These are phyloP conservation scores for Acanthosepion pharaonis DNA, from an alignment of 2,888 invertebrate genomes.

Conservation along the genomic window DNA sequence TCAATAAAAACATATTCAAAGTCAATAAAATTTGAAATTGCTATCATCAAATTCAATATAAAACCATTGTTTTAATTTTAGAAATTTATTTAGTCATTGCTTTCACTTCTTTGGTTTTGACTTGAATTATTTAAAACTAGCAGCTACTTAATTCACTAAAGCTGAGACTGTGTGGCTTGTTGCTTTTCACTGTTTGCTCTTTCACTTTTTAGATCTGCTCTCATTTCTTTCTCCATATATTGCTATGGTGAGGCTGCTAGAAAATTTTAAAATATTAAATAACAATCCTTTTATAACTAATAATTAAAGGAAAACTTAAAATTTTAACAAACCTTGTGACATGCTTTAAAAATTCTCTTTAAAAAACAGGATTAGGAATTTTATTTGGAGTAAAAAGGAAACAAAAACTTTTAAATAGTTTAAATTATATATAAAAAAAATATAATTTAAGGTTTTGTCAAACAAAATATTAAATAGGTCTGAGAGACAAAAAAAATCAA, in stretches of 20 bases:
- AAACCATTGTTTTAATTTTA: background rate
- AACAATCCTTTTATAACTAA: background rate
- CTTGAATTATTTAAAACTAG: background rate
- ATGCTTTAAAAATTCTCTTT: background rate
- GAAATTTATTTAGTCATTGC: background rate
- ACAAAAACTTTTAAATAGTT: background rate
- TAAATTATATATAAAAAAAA: background rate
- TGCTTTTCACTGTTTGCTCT: background rate
- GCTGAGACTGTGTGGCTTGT: background rate
- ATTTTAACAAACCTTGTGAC: background rate
- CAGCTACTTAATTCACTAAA: background rate
- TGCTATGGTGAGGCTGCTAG: background rate
- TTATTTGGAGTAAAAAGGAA: background rate
- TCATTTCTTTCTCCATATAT: background rate
- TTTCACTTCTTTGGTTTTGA: background rate
- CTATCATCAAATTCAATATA: background rate
- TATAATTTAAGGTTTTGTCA: background rate
- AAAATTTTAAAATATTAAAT: background rate
- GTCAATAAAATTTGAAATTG: background rate
- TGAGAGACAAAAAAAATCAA: background rate
- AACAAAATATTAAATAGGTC: background rate
- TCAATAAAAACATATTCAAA: background rate
- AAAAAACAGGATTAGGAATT: background rate
- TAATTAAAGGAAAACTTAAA: background rate
- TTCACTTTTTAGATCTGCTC: background rate